phyloP scores from a whole-genome alignment of 2,113 vertebrate genomes.

The Progne subis region DNA sequence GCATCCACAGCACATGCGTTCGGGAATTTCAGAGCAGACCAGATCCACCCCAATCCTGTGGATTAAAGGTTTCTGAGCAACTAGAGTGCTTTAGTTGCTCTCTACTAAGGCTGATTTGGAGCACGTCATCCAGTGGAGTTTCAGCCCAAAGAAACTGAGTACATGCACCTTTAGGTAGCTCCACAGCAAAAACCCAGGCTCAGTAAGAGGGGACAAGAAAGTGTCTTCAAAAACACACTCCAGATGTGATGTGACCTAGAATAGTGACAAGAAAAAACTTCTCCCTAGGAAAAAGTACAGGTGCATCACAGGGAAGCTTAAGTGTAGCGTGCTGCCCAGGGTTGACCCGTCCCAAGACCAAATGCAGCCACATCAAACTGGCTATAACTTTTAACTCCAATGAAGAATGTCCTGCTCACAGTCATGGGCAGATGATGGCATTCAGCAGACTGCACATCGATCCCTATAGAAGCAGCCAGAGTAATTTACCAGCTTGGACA shows the following conservation, averaged over 20 bases:
- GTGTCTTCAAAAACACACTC: not conserved
- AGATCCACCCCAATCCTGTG: not conserved
- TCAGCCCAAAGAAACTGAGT: not conserved
- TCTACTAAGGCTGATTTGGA: not conserved
- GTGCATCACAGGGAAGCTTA: not conserved
- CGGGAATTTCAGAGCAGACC: not conserved
- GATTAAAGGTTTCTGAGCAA: not conserved
- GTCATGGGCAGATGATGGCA: not conserved
- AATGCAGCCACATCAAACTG: not conserved
- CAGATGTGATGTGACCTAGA: not conserved
- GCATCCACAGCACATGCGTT: rapidly evolving
- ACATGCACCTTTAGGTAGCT: not conserved
- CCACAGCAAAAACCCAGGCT: not conserved
- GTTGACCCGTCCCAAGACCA: not conserved
- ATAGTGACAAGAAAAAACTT: not conserved
- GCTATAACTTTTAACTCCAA: not conserved
- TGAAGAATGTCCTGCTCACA: not conserved
- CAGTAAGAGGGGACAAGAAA: not conserved
- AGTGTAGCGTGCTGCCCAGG: not conserved
- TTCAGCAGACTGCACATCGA: not conserved
- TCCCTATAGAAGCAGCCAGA: not conserved
- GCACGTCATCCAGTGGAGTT: not conserved
- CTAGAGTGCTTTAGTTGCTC: not conserved
- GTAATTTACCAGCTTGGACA: not conserved
- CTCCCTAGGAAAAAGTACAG: not conserved